Evolutionary conservation across 2,888 invertebrate genomes (phyloP).

Genomic region (Hoplodrina ambigua): DNA sequence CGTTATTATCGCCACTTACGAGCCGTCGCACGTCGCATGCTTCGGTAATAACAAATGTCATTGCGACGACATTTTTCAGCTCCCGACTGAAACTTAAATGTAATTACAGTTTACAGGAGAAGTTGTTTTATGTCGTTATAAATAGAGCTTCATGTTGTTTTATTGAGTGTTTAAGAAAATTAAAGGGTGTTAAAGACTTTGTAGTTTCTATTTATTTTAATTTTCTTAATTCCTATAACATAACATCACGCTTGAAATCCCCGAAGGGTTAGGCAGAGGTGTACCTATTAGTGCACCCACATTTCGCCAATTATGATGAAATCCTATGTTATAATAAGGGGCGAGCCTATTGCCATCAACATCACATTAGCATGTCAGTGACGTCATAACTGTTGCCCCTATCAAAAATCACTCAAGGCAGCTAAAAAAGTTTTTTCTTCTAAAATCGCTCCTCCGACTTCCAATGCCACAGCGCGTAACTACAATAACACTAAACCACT

Average conservation of each 20-base stretch:
- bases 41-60: constrained; percentile 70
- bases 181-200: not conserved
- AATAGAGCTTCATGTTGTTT: constrained; percentile 21
- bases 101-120: constrained; percentile 55
- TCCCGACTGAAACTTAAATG: constrained; percentile 61
- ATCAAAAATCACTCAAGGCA: too few species aligned
- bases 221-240: too few species aligned
- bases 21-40: constrained; percentile 67
- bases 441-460: not conserved
- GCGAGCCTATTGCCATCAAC: too few species aligned
- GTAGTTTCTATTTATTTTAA: not conserved
- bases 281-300: too few species aligned
- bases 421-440: too few species aligned
- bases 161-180: constrained; percentile 21
- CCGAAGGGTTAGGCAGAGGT: too few species aligned
- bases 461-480: not conserved
- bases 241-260: too few species aligned
- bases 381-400: too few species aligned
- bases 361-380: too few species aligned
- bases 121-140: constrained; percentile 35
- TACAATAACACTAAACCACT: not conserved
- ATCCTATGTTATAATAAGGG: too few species aligned
- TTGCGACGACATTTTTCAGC: constrained; percentile 70
- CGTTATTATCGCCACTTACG: constrained; percentile 67
- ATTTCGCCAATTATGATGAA: too few species aligned